Evolutionary conservation across 2,888 invertebrate genomes (phyloP), one percentile per base, ranked within the genome.

Genomic region (Eupsilia transversa): DNA sequence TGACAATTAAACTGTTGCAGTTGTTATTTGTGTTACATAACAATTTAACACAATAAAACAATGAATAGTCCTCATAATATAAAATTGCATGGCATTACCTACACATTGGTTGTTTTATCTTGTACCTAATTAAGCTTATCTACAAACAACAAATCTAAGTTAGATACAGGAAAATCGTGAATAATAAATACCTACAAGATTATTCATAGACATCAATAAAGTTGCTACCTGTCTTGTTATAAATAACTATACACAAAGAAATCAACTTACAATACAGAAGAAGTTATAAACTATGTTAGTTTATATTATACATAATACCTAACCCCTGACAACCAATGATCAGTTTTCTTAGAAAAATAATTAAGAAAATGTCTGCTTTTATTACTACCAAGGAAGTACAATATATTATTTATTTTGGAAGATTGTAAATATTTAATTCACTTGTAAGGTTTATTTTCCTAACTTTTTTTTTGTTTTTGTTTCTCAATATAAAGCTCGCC

Each of bases 141-240:
- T 38, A 35, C 33, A 79, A 41, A 30, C 27, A 79, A 41, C 2
- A 3, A 41, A 46, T 68, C 43, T 71, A 60, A n/a, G 27, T 56
- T 30, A 49, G 1, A 27, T 56, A 6, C 61, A 63, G 59, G 59
- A 49, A 65, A 78, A 49, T 41, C 41, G 10, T 54, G 7, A 64
- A 64, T 20, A 12, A 14, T 35, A 41, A 38, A 23, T 27, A 12
- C n/a, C n/a, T n/a, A n/a, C 38, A n/a, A 41, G 20, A 38, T 56
- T 69, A 61, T 54, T 27, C 17, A 61, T 41, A 54, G 17, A 33
- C 20, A 38, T 68, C 38, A 68, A 68, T 76, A 54, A 68, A 68
- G 38, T 38, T n/a, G 12, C 7, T 14, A 69, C 46, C 9, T 49
- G 23, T 46, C 46, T 27, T 30, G n/a, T 41, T 38, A 49, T n/a